Conservation (phyloP, 2,797 vertebrate genomes). For the Gallinago stenura region DNA sequence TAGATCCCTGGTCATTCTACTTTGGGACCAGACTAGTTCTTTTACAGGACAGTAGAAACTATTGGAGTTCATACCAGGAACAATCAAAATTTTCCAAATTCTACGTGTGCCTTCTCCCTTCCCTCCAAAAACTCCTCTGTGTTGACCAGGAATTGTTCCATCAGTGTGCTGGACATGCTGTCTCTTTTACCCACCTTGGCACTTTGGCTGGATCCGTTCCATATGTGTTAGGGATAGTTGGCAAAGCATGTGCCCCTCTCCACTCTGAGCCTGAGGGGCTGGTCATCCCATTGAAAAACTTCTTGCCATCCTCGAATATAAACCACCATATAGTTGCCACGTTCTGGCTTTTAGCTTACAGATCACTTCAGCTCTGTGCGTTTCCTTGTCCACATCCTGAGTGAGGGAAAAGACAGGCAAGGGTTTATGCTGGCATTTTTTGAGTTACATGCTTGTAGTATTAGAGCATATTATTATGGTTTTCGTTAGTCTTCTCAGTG, state of each 20-base stretch:
- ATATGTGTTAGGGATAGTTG: accelerated
- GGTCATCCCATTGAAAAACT: not conserved
- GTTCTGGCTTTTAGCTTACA: not conserved
- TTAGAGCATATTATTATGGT: not conserved
- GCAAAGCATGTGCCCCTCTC: not conserved
- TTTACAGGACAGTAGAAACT: not conserved
- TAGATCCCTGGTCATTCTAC: not conserved
- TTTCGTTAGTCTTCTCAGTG: not conserved
- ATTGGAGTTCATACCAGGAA: not conserved
- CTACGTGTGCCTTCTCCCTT: not conserved
- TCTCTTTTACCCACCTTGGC: accelerated
- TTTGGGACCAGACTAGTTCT: not conserved
- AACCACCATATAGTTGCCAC: accelerated
- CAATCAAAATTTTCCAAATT: not conserved
- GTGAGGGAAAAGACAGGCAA: accelerated
- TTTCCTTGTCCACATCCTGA: not conserved
- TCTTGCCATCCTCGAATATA: not conserved
- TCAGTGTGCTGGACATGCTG: not conserved
- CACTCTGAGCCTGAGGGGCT: not conserved
- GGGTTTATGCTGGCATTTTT: not conserved
- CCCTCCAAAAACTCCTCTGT: not conserved
- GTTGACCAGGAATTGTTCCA: not conserved
- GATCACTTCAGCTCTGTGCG: not conserved
- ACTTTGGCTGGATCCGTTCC: not conserved
- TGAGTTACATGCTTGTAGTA: not conserved